These are phyloP conservation scores for Zaprionus davidi DNA, from an alignment of 1,140 invertebrate genomes.

Conservation along the genomic window DNA sequence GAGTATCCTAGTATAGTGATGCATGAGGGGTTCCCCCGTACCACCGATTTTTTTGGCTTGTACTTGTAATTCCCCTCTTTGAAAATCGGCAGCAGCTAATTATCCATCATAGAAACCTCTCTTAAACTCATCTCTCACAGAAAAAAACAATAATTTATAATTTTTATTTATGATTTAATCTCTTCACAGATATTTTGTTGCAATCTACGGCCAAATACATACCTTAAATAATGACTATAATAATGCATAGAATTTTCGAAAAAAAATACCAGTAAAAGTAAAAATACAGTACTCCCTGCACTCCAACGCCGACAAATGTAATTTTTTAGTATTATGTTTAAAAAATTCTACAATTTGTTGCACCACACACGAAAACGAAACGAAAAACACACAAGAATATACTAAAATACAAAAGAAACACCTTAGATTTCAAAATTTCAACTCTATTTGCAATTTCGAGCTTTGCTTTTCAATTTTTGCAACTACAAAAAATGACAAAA, in stretches of 20 bases:
- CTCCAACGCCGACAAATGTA: conserved; percentile 74
- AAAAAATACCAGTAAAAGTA: conserved; percentile 39
- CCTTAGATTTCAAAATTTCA: conserved; percentile 24
- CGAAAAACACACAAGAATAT: conserved; percentile 22
- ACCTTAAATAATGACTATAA: conserved; percentile 78
- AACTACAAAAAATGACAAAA: conserved; percentile 59
- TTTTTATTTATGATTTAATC: conserved; percentile 84
- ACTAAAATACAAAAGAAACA: conserved; percentile 9
- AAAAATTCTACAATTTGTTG: conserved; percentile 75
- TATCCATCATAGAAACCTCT: conserved; percentile 32
- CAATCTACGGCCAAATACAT: conserved; percentile 84
- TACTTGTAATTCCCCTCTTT: conserved; percentile 65
- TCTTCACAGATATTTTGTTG: conserved; percentile 84
- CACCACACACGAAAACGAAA: conserved; percentile 34
- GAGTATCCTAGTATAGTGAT: conserved; percentile 5
- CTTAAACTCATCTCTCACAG: conserved; percentile 35
- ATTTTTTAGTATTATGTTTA: conserved; percentile 70
- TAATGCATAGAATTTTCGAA: conserved; percentile 73
- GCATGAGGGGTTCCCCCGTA: conserved; percentile 29
- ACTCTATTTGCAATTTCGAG: conserved; percentile 7
- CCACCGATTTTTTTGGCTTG: conserved; percentile 23
- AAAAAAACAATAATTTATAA: conserved; percentile 69
- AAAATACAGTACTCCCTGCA: conserved; percentile 57
- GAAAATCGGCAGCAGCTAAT: conserved; percentile 57
- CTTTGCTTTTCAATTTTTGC: conserved; percentile 37